Conservation (phyloP, 1,140 invertebrate species). For the Tetramorium alpestre region DNA sequence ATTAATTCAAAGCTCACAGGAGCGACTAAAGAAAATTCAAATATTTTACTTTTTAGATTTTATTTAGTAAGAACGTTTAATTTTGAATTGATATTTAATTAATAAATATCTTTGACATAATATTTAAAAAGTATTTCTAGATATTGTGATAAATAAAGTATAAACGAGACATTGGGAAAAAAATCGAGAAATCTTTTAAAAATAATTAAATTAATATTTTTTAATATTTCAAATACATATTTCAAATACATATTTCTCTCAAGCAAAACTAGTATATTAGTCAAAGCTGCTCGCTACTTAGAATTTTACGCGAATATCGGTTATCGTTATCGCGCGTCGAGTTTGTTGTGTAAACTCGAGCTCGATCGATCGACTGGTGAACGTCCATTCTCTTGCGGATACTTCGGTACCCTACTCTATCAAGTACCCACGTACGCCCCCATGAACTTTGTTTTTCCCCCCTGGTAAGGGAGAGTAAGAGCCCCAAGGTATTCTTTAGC, state of each 20-base stretch:
- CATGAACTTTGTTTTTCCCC: conserved; percentile 67
- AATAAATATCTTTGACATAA: background rate
- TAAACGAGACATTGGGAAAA: background rate
- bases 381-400: conserved; percentile 4
- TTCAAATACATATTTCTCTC: background rate
- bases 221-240: too few relatives aligned
- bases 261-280: background rate
- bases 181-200: background rate
- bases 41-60: background rate
- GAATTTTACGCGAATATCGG: background rate
- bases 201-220: too few relatives aligned
- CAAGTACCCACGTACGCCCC: conserved; percentile 63
- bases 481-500: conserved; percentile 68
- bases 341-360: background rate
- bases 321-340: conserved; percentile 4
- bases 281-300: background rate
- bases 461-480: conserved; percentile 26
- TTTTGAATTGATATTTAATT: background rate
- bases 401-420: conserved; percentile 24
- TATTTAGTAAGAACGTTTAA: background rate
- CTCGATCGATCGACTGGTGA: conserved; percentile 16
- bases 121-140: background rate
- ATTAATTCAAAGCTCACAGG: background rate
- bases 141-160: background rate
- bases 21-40: background rate